phyloP scores from a whole-genome alignment of 2,797 vertebrate genomes.

The Acanthornis magna region DNA sequence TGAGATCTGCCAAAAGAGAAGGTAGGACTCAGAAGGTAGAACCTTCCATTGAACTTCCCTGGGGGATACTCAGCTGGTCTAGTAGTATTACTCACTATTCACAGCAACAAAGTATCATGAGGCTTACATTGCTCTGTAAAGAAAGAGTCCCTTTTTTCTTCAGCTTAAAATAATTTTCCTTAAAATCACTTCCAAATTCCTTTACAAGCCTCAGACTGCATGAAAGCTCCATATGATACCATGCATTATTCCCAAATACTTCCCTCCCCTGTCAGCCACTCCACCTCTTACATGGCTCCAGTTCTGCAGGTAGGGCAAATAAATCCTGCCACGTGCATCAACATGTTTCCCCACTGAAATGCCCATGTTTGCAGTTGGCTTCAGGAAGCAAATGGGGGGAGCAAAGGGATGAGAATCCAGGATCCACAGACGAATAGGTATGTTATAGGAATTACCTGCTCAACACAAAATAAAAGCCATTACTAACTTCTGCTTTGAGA shows the following conservation, averaged over 20 bases:
- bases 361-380: constrained; percentile 89
- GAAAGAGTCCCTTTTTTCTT: background rate
- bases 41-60: background rate
- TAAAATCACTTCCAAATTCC: background rate
- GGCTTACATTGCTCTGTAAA: background rate
- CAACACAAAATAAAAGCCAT: constrained; percentile 52
- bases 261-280: background rate
- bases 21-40: background rate
- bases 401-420: constrained; percentile 95
- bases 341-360: constrained; percentile 92
- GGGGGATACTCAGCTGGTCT: background rate
- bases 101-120: background rate
- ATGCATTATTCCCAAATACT: background rate
- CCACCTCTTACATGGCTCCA: constrained; percentile 89
- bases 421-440: constrained; percentile 91
- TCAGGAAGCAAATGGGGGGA: constrained; percentile 91
- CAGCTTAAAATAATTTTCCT: background rate
- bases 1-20: background rate
- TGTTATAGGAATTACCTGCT: constrained; percentile 89
- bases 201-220: background rate
- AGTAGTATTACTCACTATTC: background rate
- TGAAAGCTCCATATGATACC: background rate
- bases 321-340: constrained; percentile 85
- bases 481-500: background rate
- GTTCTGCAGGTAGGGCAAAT: constrained; percentile 88